Evolutionary conservation across 92 coral and sea anemone genomes (phyloP), one percentile per base, ranked within the genome.

Genomic region (Phenganax stokvisi): DNA sequence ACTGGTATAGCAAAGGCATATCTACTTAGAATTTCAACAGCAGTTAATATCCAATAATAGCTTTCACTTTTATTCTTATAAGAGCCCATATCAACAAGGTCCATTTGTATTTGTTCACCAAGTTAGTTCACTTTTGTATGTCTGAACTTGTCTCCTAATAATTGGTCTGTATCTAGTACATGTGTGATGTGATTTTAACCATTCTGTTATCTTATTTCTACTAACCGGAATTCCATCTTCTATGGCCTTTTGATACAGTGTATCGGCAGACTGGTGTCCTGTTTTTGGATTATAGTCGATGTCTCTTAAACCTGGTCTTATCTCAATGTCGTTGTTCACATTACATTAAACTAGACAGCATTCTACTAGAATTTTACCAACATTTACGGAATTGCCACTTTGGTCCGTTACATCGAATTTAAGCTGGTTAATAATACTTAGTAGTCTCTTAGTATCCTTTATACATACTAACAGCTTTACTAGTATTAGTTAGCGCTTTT

Each of bases 81-180:
- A 13, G 20, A 10, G 3, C 65, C 65, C 84, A 80, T 80, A 51
- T 80, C 84, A n/a, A 67, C 84, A 6, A 80, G 56, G 17, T 81
- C 84, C 77, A 81, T 81, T 27, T 81, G 84, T 51, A 81, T 67
- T 17, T 68, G 84, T 8, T 81, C 84, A 54, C 76, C 77, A 5
- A 81, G 77, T 68, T 81, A 54, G 30, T 81, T 47, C 6, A 70
- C 77, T 65, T 6, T 12, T n/a, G 77, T 71, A 66, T 71, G 58
- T 72, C 85, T 63, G 68, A 71, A 71, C 55, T 54, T 71, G 79
- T 30, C 12, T 63, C 65, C 79, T 82, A 30, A 82, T 57, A 29
- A 82, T 56, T 55, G 79, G 77, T 56, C 55, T 82, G 79, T 82
- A 79, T 55, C 83, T 62, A 28, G 83, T 79, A 58, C 29, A 79